Base-by-base conservation (phyloP, 2,888 invertebrate genomes). In the Pseudanteris insignis region DNA sequence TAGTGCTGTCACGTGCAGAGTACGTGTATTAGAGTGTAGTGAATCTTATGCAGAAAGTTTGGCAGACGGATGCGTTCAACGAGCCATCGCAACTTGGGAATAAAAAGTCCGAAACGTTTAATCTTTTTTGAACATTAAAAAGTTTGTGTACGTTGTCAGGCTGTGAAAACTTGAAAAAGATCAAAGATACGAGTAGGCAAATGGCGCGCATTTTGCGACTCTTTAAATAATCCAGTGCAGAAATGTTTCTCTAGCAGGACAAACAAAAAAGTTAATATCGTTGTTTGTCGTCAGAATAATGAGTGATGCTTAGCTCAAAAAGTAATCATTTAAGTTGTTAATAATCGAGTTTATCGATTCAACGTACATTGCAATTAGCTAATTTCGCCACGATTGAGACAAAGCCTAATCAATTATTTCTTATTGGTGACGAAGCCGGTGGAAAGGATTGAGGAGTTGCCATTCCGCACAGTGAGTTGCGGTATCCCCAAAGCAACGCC, bases 381-480 rank as follows among this genome's bases (percentile, higher is more conserved):
- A 65, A 67, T 67, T 67, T 65, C 60, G 54, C 37, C 43, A 53
- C 48, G 64, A 66, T 64, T 62, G 59, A 61, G 58, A 48, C 15
- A 44, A 46, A 63, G 43, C 51, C 54, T 30, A 61, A 66, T 66
- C 62, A 67, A 67, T 66, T 66, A 65, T 63, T 65, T 55, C 51
- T 53, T 62, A 51, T 63, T 55, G 65, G 66, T 62, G 63, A 54
- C 44, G 47, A 18, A 3, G 40, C 12, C 33, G 43, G 44, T 40
- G 54, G 54, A 48, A 13, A 62, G 59, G 47, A 61, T 67, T n/a
- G n/a, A n/a, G n/a, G n/a, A n/a, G n/a, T n/a, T n/a, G n/a, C n/a
- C n/a, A n/a, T n/a, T n/a, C n/a, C n/a, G n/a, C n/a, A n/a, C n/a
- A n/a, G n/a, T n/a, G n/a, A n/a, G n/a, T n/a, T 40, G 41, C 44